These are phyloP conservation scores for Cladopsammia gracilis DNA, from an alignment of 64 coral and sea anemone genomes.

Conservation along the genomic window DNA sequence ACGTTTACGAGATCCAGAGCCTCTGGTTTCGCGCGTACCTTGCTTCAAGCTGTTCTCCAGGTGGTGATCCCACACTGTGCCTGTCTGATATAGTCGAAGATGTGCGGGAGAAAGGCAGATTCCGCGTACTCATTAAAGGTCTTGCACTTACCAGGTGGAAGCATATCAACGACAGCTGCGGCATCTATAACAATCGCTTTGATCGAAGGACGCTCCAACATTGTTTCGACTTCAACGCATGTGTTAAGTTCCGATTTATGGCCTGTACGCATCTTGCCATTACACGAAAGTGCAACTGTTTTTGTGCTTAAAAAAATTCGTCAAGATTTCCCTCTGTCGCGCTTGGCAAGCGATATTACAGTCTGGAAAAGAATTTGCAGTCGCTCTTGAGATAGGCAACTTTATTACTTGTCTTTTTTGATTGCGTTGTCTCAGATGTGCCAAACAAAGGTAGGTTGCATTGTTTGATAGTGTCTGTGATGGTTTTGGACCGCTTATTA, in stretches of 20 bases:
- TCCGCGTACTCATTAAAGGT: slow-evolving; percentile 62
- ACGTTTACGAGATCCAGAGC: slow-evolving; percentile 39
- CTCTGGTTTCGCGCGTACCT: slow-evolving; percentile 43
- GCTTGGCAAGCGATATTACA: too few species aligned
- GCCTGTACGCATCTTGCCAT: slow-evolving; percentile 29
- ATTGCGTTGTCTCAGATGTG: too few species aligned
- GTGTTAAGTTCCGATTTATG: slow-evolving; percentile 56
- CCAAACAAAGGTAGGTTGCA: too few species aligned
- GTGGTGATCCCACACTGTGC: slow-evolving; percentile 58
- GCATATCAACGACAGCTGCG: slow-evolving; percentile 57
- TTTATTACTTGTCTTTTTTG: too few species aligned
- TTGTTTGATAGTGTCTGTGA: too few species aligned
- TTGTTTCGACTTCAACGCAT: not conserved
- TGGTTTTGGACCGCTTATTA: too few species aligned
- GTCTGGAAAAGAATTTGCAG: too few species aligned
- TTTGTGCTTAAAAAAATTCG: slow-evolving; percentile 56
- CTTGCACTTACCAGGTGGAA: slow-evolving; percentile 40
- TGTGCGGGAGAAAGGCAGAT: not conserved
- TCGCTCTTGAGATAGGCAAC: too few species aligned
- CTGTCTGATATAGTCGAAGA: not conserved
- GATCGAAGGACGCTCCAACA: slow-evolving; percentile 21
- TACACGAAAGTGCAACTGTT: slow-evolving; percentile 36
- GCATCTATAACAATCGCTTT: slow-evolving; percentile 44
- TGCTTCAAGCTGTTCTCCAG: slow-evolving; percentile 51
- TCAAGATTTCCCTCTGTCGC: too few species aligned